Evolutionary conservation across 2,113 vertebrate genomes (phyloP).

Genomic region (Chiloscyllium plagiosum): DNA sequence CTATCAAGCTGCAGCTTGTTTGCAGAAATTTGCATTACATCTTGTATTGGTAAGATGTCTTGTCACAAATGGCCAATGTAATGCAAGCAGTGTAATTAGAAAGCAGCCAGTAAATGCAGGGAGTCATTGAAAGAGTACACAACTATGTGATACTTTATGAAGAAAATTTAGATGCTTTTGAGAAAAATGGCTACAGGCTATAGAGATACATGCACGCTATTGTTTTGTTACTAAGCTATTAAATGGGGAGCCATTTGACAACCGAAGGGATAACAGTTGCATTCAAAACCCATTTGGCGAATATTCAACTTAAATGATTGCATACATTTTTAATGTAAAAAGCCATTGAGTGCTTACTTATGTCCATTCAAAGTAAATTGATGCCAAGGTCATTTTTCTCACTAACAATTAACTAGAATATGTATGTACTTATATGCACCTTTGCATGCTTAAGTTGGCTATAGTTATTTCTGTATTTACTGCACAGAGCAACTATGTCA

Average conservation of each 20-base stretch:
- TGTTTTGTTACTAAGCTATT: background rate
- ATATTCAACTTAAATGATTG: background rate
- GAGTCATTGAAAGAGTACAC: background rate
- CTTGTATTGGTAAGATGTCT: background rate
- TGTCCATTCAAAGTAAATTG: background rate
- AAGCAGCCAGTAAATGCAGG: background rate
- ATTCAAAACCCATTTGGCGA: background rate
- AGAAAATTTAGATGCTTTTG: background rate
- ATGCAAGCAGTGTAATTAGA: background rate
- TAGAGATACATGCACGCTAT: background rate
- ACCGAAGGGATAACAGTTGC: background rate
- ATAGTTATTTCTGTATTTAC: background rate
- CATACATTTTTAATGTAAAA: background rate
- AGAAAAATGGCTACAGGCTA: background rate
- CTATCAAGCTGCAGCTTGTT: background rate
- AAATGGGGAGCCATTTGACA: background rate
- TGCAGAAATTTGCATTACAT: background rate
- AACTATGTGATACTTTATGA: background rate
- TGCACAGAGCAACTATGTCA: background rate
- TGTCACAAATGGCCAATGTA: background rate
- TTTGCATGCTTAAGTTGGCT: background rate
- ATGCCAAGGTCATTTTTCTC: background rate
- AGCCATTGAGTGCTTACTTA: background rate
- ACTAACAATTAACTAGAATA: background rate
- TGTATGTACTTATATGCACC: background rate